Evolutionary conservation across 1,140 invertebrate species (phyloP).

Genomic region (Lepidurus packardi): DNA sequence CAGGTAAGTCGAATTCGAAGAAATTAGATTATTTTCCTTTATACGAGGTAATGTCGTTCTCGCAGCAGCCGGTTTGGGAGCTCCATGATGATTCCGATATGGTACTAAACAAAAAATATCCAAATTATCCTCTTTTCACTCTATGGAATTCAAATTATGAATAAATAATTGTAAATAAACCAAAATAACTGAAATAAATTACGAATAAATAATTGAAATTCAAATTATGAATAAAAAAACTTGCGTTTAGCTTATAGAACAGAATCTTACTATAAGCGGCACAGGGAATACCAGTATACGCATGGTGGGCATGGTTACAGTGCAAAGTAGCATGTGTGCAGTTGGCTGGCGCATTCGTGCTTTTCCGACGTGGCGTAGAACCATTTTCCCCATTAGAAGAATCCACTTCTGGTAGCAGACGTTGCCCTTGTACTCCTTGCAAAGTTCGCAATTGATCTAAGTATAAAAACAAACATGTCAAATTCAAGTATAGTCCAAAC

Average conservation of each 20-base stretch:
- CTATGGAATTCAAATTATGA: too few species aligned
- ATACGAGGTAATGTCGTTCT: conserved; percentile 40
- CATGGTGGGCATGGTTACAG: conserved; percentile 81
- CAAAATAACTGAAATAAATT: too few species aligned
- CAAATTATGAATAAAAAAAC: too few species aligned
- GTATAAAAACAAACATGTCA: conserved; percentile 32
- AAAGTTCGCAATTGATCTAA: conserved; percentile 66
- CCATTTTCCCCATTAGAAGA: conserved; percentile 40
- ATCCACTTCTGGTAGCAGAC: conserved; percentile 49
- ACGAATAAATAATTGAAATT: too few species aligned
- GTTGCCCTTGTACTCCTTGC: conserved; percentile 53
- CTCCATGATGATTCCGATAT: conserved; percentile 39
- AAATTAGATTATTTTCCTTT: conserved; percentile 34
- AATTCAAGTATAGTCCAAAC: too few species aligned
- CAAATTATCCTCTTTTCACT: not conserved
- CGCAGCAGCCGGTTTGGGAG: conserved; percentile 44
- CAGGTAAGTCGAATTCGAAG: conserved; percentile 41
- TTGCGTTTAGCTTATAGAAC: not conserved
- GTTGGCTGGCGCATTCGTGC: conserved; percentile 43
- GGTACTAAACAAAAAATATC: conserved; percentile 27
- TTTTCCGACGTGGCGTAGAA: conserved; percentile 38
- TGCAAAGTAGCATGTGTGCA: conserved; percentile 50
- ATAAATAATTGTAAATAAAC: too few species aligned
- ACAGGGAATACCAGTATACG: conserved; percentile 80
- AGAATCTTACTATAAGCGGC: conserved; percentile 68